phyloP scores from a whole-genome alignment of 2,888 invertebrate genomes.

The Patella depressa region DNA sequence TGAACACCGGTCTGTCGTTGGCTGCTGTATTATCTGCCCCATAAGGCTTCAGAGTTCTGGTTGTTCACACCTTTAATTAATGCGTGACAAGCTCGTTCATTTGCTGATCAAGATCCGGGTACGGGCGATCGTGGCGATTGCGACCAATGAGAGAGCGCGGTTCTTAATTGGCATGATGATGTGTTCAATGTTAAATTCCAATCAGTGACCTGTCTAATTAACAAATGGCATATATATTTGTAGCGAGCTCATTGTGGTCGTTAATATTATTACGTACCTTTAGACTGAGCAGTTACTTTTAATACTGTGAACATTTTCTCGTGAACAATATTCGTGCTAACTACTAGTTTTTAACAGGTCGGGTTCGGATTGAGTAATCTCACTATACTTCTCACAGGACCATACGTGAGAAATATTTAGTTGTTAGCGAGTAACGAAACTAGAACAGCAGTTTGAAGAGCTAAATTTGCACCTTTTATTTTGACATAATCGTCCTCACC shows the following conservation, averaged over 20 bases:
- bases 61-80: neutral
- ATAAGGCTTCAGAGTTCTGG: neutral
- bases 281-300: neutral
- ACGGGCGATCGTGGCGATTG: neutral
- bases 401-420: neutral
- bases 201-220: too few relatives aligned
- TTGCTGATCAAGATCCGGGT: neutral
- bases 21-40: neutral
- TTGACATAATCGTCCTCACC: neutral
- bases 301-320: neutral
- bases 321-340: neutral
- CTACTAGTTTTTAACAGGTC: too few relatives aligned
- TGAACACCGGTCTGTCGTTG: too few relatives aligned
- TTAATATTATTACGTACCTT: too few relatives aligned
- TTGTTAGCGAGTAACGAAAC: neutral
- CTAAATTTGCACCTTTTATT: slow-evolving; percentile 7
- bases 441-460: neutral
- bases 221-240: too few relatives aligned
- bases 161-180: slow-evolving; percentile 3
- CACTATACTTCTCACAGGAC: too few relatives aligned
- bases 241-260: too few relatives aligned
- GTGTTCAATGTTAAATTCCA: neutral
- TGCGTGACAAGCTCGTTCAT: neutral
- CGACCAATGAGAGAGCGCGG: neutral
- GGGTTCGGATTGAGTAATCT: too few relatives aligned